Percentiles rank a stretch among this genome's conserved stretches.
Conservation (phyloP, 2,113 vertebrate species). For the Sorex fumeus region DNA sequence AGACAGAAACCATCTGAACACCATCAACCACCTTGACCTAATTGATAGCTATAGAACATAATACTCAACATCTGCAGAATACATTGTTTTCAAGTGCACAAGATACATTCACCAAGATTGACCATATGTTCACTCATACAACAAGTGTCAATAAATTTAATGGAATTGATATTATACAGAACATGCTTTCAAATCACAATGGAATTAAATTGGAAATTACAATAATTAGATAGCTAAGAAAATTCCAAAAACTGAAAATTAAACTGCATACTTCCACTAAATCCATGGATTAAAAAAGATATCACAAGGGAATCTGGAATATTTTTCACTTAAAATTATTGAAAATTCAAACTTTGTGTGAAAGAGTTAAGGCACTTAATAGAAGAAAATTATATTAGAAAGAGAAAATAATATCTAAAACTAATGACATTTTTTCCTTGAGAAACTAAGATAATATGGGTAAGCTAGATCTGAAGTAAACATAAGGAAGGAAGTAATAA, state of each 20-base stretch:
- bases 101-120: conserved; percentile 57
- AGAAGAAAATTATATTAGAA: conserved; percentile 8
- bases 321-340: conserved; percentile 21
- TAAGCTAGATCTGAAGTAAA: conserved; percentile 9
- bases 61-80: conserved; percentile 60
- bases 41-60: conserved; percentile 54
- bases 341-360: conserved; percentile 45
- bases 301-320: conserved; percentile 45
- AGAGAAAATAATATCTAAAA: neutral
- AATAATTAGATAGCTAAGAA: conserved; percentile 52
- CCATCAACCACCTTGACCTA: conserved; percentile 56
- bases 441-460: neutral
- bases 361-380: neutral
- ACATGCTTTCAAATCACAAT: neutral
- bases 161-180: conserved; percentile 36
- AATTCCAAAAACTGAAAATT: conserved; percentile 50
- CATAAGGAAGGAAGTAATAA: conserved; percentile 53
- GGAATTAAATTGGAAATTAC: conserved; percentile 64
- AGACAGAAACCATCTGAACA: conserved; percentile 35
- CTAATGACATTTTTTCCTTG: conserved; percentile 8
- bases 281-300: conserved; percentile 24
- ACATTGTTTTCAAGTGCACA: conserved; percentile 53
- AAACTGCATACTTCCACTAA: conserved; percentile 55
- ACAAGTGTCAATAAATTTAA: conserved; percentile 55
- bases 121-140: conserved; percentile 57